Percentiles rank a stretch among this genome's conserved stretches.
phyloP scores from a whole-genome alignment of 2,113 vertebrate species.

The Laticauda laticaudata region DNA sequence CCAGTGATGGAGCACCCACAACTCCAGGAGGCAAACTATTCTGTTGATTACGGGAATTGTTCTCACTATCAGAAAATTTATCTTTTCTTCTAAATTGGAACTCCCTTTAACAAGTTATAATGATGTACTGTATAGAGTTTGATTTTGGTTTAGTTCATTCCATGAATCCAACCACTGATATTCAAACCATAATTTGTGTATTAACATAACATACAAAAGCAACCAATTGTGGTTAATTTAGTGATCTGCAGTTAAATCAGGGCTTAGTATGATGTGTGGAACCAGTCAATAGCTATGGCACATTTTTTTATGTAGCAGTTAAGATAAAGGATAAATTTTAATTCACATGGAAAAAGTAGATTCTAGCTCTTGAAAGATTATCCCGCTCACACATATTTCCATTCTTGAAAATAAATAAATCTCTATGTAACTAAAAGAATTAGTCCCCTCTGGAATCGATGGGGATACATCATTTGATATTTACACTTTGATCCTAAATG shows the following conservation, averaged over 20 bases:
- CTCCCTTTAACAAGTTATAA: not conserved
- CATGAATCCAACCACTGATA: not conserved
- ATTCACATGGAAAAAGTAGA: not conserved
- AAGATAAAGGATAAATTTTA: not conserved
- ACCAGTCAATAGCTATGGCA: not conserved
- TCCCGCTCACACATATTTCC: not conserved
- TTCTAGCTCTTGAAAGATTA: not conserved
- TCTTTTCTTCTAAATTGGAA: not conserved
- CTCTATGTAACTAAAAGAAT: not conserved
- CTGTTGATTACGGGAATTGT: not conserved
- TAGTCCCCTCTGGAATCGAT: conserved; percentile 2
- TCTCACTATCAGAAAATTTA: not conserved
- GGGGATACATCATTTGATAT: conserved; percentile 15
- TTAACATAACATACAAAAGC: not conserved
- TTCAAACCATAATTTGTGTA: not conserved
- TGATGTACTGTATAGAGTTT: not conserved
- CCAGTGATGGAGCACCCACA: too few relatives aligned
- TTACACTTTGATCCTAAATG: not conserved
- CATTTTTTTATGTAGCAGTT: not conserved
- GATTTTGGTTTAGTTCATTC: not conserved
- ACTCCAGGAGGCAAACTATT: not conserved
- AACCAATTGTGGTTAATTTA: not conserved
- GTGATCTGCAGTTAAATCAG: not conserved
- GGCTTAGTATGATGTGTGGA: not conserved
- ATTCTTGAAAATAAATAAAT: not conserved